Evolutionary conservation across 2,888 invertebrate genomes (phyloP), one percentile per base, ranked within the genome.

Genomic region (Tenthredo livida): DNA sequence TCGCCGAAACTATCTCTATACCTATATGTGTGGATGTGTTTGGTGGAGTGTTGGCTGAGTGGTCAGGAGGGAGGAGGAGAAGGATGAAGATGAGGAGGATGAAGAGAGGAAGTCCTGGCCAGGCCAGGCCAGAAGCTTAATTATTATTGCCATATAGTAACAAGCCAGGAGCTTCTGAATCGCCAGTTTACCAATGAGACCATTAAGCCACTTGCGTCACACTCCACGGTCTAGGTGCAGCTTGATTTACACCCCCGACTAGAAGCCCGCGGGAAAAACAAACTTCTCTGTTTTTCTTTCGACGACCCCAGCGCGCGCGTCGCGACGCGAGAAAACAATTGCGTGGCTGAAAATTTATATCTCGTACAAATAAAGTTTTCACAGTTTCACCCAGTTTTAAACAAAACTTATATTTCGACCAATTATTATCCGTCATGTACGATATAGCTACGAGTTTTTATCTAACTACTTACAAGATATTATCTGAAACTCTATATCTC

Each of bases 131-230:
- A 87, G 87, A 87, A 88, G 90, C 91, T 91, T 91, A 91, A 91
- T 91, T 91, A 91, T 90, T 90, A 91, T 90, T 90, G 91, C 90
- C 89, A 89, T 88, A 90, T 88, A 88, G 86, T 21, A 61, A 21
- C 12, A 7, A 87, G 87, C 87, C 85, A 85, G 40, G 17, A 77
- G 77, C 54, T 77, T 77, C 15, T 77, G 54, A 25, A 77, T 80
- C 80, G 61, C 43, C n/a, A 77, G 33, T 77, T 77, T 54, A 25
- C 54, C 77, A 54, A 73, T 73, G 73, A 77, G 77, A 29, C 33
- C 33, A n/a, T 40, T 82, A 61, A 65, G 65, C 65, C 40, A 65
- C 82, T 78, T 78, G 67, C 43, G 67, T 70, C 83, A 83, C 83
- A 61, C 80, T 21, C 40, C 40, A 25, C 61, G 80, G 33, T 21